phyloP scores from a whole-genome alignment of 2,797 vertebrate species.

The Hemitrygon akajei region DNA sequence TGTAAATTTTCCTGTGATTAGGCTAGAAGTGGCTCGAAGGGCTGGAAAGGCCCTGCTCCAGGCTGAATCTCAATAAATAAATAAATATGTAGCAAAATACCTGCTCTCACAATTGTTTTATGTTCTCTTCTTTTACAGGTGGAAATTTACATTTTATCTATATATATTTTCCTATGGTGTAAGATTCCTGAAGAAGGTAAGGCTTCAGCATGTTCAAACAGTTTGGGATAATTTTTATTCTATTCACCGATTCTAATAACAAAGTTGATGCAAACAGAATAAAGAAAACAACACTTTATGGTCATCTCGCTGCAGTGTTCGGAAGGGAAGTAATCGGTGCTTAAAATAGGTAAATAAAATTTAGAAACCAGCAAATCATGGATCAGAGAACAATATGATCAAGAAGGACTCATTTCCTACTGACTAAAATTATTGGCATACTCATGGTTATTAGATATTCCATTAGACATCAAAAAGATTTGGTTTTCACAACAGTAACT shows the following conservation, averaged over 20 bases:
- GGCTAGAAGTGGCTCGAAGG: too few relatives aligned
- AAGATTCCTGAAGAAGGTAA: slow-evolving; percentile 93
- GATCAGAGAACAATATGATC: background rate
- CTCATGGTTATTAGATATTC: background rate
- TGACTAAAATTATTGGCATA: background rate
- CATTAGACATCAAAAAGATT: background rate
- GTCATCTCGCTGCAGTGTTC: background rate
- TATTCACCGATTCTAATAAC: background rate
- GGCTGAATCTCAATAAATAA: too few relatives aligned
- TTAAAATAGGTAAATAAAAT: background rate
- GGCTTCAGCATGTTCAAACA: slow-evolving; percentile 39
- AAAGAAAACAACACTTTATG: background rate
- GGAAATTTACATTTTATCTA: slow-evolving; percentile 92
- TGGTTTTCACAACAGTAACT: background rate
- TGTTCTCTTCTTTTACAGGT: slow-evolving; percentile 69
- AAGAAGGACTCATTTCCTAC: background rate
- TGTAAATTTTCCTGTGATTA: too few relatives aligned
- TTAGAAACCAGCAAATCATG: background rate
- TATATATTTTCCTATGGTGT: slow-evolving; percentile 95
- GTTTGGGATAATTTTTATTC: background rate
- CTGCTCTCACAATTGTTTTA: slow-evolving; percentile 40
- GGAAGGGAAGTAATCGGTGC: background rate
- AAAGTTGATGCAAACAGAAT: background rate
- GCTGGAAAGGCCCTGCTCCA: too few relatives aligned
- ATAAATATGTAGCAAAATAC: background rate